These are phyloP conservation scores for Charina bottae DNA, from an alignment of 2,113 vertebrate genomes.

Conservation along the genomic window DNA sequence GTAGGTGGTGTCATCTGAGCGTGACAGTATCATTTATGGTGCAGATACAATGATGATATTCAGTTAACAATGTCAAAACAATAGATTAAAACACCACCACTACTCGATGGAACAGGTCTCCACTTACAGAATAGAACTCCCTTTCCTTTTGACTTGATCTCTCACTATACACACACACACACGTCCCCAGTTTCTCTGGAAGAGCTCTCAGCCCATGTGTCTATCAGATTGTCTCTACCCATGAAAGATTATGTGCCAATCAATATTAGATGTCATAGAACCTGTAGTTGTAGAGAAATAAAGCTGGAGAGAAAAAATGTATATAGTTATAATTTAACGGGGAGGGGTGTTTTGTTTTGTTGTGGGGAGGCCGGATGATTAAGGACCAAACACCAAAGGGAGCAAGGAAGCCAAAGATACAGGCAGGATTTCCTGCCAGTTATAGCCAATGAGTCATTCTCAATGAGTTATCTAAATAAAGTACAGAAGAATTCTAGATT, in stretches of 20 bases:
- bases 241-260: not conserved
- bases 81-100: not conserved
- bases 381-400: not conserved
- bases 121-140: not conserved
- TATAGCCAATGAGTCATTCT: conserved; percentile 2
- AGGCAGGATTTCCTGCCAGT: not conserved
- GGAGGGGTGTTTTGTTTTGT: not conserved
- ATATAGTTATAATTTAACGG: not conserved
- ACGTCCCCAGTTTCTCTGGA: not conserved
- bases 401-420: not conserved
- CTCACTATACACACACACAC: not conserved
- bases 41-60: not conserved
- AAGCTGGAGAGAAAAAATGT: not conserved
- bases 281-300: not conserved
- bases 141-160: not conserved
- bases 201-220: not conserved
- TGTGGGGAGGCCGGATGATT: not conserved
- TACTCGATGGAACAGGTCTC: not conserved
- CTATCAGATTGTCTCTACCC: not conserved
- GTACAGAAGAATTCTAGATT: not conserved
- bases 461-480: not conserved
- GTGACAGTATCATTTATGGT: not conserved
- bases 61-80: not conserved
- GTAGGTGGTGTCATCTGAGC: not conserved
- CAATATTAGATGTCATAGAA: not conserved